Evolutionary conservation across 1,140 invertebrate species (phyloP).

Genomic region (Drosophila miranda): DNA sequence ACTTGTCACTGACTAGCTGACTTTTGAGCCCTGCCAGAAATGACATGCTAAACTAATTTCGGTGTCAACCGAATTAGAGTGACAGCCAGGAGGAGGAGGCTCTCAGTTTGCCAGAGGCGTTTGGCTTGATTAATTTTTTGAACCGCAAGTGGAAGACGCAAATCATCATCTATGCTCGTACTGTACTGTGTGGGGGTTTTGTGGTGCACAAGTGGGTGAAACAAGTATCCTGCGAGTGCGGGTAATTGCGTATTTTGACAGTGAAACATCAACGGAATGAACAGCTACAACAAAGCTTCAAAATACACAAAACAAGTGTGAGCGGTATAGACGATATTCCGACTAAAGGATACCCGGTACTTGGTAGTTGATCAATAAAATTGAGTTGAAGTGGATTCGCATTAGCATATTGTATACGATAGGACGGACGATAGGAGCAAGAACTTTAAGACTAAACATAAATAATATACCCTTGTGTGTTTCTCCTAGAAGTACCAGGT

Average conservation of each 20-base stretch:
- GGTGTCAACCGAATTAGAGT: slow-evolving; percentile 63
- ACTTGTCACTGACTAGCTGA: slow-evolving; percentile 14
- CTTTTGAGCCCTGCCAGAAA: slow-evolving; percentile 35
- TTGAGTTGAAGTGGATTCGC: too few species aligned
- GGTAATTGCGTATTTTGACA: slow-evolving; percentile 70
- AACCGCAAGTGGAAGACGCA: slow-evolving; percentile 64
- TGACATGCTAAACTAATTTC: slow-evolving; percentile 75
- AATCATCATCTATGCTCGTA: slow-evolving; percentile 48
- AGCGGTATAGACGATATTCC: background rate
- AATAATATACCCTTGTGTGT: too few species aligned
- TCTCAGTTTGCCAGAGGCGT: slow-evolving; percentile 27
- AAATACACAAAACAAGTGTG: background rate
- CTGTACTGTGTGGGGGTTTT: slow-evolving; percentile 13
- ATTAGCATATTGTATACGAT: too few species aligned
- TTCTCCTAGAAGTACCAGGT: too few species aligned
- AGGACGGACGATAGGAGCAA: too few species aligned
- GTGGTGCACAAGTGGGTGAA: slow-evolving; percentile 3
- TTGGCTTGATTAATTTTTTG: slow-evolving; percentile 73
- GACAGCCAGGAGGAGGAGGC: slow-evolving; percentile 48
- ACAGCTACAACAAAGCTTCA: background rate
- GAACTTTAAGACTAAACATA: too few species aligned
- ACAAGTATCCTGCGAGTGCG: slow-evolving; percentile 36
- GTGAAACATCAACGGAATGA: slow-evolving; percentile 50
- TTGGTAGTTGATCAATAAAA: too few species aligned
- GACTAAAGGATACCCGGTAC: too few species aligned